phyloP scores from a whole-genome alignment of 2,797 vertebrate genomes.

The Bryconaethiops microstoma region DNA sequence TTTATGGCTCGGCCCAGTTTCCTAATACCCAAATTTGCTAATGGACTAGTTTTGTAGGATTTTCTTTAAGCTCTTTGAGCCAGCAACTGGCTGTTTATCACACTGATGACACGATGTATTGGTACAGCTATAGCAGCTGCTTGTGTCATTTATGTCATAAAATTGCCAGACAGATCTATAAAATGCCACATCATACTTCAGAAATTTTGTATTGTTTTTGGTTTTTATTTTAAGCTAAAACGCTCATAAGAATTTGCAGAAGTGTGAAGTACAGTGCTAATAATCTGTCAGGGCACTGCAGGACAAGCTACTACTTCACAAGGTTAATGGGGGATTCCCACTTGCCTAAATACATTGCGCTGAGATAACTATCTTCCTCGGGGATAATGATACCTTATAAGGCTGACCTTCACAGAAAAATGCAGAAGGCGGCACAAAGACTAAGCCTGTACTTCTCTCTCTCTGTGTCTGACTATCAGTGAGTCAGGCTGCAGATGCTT shows the following conservation, averaged over 20 bases:
- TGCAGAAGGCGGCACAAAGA: constrained; percentile 53
- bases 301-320: neutral
- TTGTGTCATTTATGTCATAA: too few species aligned
- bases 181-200: neutral
- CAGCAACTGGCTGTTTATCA: too few species aligned
- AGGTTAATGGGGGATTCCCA: constrained; percentile 40
- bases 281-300: neutral
- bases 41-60: too few species aligned
- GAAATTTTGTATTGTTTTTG: too few species aligned
- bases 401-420: constrained; percentile 55
- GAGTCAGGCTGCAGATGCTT: constrained; percentile 42
- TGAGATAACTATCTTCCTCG: constrained; percentile 47
- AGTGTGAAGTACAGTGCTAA: neutral
- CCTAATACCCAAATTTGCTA: too few species aligned
- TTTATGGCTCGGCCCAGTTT: too few species aligned
- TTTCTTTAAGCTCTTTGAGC: too few species aligned
- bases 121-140: too few species aligned
- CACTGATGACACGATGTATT: too few species aligned
- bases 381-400: constrained; percentile 54
- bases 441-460: constrained; percentile 43
- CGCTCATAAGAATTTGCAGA: neutral
- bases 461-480: constrained; percentile 35
- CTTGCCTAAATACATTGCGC: constrained; percentile 27
- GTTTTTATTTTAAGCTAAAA: too few species aligned
- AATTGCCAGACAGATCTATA: too few species aligned